phyloP scores from a whole-genome alignment of 2,113 vertebrate genomes.

The Salvelinus fontinalis region DNA sequence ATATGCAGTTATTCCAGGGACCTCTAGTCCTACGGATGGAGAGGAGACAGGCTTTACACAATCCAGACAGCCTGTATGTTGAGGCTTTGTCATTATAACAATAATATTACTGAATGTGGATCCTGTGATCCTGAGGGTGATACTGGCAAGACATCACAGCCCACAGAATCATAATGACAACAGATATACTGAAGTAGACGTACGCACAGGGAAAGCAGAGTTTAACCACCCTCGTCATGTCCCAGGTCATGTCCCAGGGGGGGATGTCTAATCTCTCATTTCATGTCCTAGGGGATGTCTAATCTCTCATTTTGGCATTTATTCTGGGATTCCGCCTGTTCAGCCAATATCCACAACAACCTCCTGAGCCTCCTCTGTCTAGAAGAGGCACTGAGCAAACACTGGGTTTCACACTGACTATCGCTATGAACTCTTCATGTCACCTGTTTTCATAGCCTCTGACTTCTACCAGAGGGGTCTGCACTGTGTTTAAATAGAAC shows the following conservation, averaged over 20 bases:
- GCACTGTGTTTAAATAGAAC: background rate
- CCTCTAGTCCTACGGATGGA: background rate
- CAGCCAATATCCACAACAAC: background rate
- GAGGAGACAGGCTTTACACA: background rate
- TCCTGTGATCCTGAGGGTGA: background rate
- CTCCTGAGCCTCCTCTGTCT: background rate
- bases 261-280: conserved; percentile 4
- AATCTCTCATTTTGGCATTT: conserved; percentile 8
- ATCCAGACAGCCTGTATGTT: background rate
- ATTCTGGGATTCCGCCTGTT: background rate
- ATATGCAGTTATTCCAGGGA: background rate
- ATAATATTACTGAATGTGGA: background rate
- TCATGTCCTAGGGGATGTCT: background rate
- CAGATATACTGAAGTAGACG: background rate
- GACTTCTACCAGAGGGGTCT: background rate
- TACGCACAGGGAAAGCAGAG: background rate
- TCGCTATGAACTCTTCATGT: background rate
- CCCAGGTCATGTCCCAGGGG: background rate
- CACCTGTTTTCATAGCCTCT: background rate
- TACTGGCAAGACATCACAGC: background rate
- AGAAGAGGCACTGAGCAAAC: background rate
- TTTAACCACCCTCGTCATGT: background rate
- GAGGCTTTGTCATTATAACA: background rate
- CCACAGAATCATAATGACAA: background rate
- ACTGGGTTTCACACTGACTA: background rate